Evolutionary conservation across 2,888 invertebrate species (phyloP), one percentile per base, ranked within the genome.

Genomic region (Trachelus troglodyta): DNA sequence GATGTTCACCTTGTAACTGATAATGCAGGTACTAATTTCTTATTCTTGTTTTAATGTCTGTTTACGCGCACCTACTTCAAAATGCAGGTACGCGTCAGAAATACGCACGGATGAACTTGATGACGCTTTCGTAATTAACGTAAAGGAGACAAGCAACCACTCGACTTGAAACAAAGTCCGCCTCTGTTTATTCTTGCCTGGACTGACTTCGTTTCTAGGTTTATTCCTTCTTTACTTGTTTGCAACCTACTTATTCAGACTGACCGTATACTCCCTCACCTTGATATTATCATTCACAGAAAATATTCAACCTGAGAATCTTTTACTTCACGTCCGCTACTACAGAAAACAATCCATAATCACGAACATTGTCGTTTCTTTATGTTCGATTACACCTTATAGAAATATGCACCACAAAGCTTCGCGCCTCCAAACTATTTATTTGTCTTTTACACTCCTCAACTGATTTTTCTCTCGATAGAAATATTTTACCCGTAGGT

Each of bases 291-390:
- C 9, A 15, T 56, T 56, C 56, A 56, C 56, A 56, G 56, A 23
- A 56, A 56, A 56, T 56, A 56, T 56, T 23, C 56, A 23, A 9
- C 56, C 15, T 56, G 23, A 56, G 9, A 56, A 56, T 9, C 56
- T 23, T 56, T 31, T 23, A 31, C 71, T 71, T 74, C 37, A 12
- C 35, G 75, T 85, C 86, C 87, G 88, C 87, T 90, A 90, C 85
- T 90, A 88, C 82, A 85, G 86, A 87, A 87, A 87, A 90, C 88
- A 90, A 90, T 90, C 90, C 90, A 90, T 90, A 85, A 87, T 87
- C 85, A 85, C 86, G 81, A 86, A 88, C 89, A 90, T 90, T 82
- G 80, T 83, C 76, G 76, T 85, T 83, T 84, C 85, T 56, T 56
- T 56, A 15, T 15, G 15, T 56, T 56, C 23, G 23, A 56, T 56